phyloP scores from a whole-genome alignment of 2,113 vertebrate species.

The Lepidiolamprologus cunningtoni region DNA sequence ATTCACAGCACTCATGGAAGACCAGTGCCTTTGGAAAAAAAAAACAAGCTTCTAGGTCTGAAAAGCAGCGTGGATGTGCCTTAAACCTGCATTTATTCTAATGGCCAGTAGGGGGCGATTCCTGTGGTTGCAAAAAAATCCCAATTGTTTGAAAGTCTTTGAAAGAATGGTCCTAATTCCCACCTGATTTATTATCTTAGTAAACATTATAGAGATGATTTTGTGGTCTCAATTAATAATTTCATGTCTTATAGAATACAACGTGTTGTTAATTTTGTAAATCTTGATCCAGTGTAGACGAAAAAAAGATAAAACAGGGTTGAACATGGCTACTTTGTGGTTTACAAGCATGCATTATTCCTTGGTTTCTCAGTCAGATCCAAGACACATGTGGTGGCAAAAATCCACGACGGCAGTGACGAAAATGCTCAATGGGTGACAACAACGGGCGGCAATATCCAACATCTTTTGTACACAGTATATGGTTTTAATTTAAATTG shows the following conservation, averaged over 20 bases:
- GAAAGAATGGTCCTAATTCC: not conserved
- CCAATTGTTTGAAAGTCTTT: not conserved
- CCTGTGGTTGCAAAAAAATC: not conserved
- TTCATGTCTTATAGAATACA: not conserved
- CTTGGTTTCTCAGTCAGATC: not conserved
- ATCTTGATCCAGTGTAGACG: not conserved
- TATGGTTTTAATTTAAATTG: not conserved
- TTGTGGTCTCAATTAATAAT: not conserved
- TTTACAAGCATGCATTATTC: not conserved
- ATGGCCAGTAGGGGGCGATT: not conserved
- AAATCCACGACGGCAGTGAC: not conserved
- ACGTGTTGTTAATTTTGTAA: not conserved
- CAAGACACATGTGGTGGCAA: not conserved
- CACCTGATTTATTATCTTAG: not conserved
- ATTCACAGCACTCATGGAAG: not conserved
- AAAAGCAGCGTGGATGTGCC: not conserved
- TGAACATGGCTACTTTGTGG: not conserved
- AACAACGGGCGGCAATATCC: not conserved
- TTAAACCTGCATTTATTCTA: not conserved
- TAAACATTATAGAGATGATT: not conserved
- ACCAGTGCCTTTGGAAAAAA: fast-evolving
- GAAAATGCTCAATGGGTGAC: not conserved
- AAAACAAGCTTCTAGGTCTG: not conserved
- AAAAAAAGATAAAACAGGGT: not conserved
- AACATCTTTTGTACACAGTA: not conserved